Percentiles rank a stretch among this genome's conserved stretches.
Evolutionary conservation across 2,113 vertebrate species (phyloP).

Genomic region (Pleuronectes platessa): DNA sequence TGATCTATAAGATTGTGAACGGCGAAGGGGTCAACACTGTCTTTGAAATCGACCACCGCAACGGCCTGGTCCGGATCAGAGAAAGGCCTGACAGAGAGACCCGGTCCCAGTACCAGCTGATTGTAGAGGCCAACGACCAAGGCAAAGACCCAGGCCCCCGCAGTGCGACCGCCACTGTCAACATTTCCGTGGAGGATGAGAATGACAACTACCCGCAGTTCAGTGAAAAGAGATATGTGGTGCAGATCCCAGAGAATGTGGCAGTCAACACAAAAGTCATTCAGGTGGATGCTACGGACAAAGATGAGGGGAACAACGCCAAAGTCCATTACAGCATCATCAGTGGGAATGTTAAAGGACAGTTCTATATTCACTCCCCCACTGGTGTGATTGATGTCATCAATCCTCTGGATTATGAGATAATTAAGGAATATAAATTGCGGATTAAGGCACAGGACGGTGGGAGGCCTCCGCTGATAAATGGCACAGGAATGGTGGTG

Average conservation of each 20-base stretch:
- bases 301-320: slow-evolving; percentile 92
- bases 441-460: slow-evolving; percentile 96
- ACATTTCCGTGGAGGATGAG: slow-evolving; percentile 93
- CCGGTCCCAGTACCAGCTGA: slow-evolving; percentile 86
- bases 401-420: slow-evolving; percentile 94
- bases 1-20: slow-evolving; percentile 92
- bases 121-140: slow-evolving; percentile 95
- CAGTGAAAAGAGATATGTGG: slow-evolving; percentile 91
- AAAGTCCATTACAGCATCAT: slow-evolving; percentile 96
- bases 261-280: slow-evolving; percentile 89
- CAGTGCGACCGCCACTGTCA: slow-evolving; percentile 90
- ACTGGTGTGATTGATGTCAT: slow-evolving; percentile 93
- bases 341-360: slow-evolving; percentile 93
- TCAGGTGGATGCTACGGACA: slow-evolving; percentile 91
- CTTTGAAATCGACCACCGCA: slow-evolving; percentile 92
- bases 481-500: slow-evolving; percentile 91
- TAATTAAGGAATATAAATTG: slow-evolving; percentile 91
- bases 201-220: slow-evolving; percentile 98
- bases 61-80: slow-evolving; percentile 90
- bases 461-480: slow-evolving; percentile 94
- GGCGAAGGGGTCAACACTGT: slow-evolving; percentile 79
- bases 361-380: slow-evolving; percentile 94
- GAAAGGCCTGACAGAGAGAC: slow-evolving; percentile 90
- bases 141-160: slow-evolving; percentile 91
- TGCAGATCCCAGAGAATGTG: slow-evolving; percentile 91